A percentile compares a stretch with the other conserved stretches of the same genome.
Evolutionary conservation across 2,113 vertebrate species (phyloP).

Genomic region (Alosa alosa): DNA sequence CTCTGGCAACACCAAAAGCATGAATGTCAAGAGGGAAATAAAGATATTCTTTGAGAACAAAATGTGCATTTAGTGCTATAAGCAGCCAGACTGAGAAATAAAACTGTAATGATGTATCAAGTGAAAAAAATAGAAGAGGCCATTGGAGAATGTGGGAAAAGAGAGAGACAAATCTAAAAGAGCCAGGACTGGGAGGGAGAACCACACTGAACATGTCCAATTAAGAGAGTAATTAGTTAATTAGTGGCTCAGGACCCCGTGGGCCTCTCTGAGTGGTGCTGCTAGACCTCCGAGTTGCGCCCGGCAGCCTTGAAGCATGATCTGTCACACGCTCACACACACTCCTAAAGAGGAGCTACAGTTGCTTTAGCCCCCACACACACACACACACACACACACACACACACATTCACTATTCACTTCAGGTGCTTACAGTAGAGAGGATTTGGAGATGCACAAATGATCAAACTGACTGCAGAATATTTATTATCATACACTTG

Average conservation of each 20-base stretch:
- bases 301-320: slow-evolving; percentile 48
- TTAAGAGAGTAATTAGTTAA: slow-evolving; percentile 74
- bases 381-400: slow-evolving; percentile 10
- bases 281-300: slow-evolving; percentile 42
- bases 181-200: slow-evolving; percentile 24
- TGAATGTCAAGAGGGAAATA: background rate
- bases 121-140: slow-evolving; percentile 6
- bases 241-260: slow-evolving; percentile 63
- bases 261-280: slow-evolving; percentile 51
- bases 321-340: slow-evolving; percentile 41
- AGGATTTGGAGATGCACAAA: slow-evolving; percentile 1
- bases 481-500: background rate
- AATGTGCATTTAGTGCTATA: background rate
- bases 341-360: slow-evolving; percentile 7
- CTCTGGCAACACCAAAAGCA: too few species aligned
- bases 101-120: background rate
- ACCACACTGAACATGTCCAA: slow-evolving; percentile 58
- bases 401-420: background rate
- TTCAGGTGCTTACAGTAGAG: background rate
- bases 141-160: slow-evolving; percentile 19
- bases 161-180: background rate
- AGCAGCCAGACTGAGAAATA: background rate
- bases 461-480: background rate
- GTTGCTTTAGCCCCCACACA: slow-evolving; percentile 7
- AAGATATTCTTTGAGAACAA: background rate